These are phyloP conservation scores for Nothocercus julius DNA, from an alignment of 2,113 vertebrate genomes.

Conservation along the genomic window DNA sequence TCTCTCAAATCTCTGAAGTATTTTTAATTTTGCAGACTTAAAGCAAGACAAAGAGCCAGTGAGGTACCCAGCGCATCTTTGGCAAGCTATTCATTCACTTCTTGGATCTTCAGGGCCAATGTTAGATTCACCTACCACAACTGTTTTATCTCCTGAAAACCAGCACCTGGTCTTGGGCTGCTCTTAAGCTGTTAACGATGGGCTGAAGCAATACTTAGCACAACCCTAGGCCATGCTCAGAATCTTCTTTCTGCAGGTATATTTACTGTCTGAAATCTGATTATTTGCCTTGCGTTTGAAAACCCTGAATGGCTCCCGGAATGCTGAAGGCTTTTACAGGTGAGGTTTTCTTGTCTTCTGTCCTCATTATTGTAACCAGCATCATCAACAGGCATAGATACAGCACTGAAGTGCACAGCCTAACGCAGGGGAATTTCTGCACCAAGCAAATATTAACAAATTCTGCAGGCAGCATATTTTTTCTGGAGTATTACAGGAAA, in stretches of 20 bases:
- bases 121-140: background rate
- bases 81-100: accelerated
- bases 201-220: background rate
- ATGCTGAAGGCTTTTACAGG: background rate
- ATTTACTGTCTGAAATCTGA: background rate
- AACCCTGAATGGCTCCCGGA: background rate
- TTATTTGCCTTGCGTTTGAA: background rate
- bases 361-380: background rate
- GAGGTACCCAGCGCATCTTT: background rate
- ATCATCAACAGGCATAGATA: accelerated
- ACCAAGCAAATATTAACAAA: background rate
- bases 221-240: background rate
- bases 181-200: background rate
- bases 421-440: background rate
- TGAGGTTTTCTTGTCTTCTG: background rate
- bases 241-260: background rate
- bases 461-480: background rate
- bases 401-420: accelerated
- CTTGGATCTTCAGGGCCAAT: accelerated
- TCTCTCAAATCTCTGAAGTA: background rate
- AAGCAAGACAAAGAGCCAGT: background rate
- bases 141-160: background rate
- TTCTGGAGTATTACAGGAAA: background rate
- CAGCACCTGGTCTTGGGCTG: background rate
- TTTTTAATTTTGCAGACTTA: background rate